These are phyloP conservation scores for Sebastolobus altivelis DNA, from an alignment of 2,797 vertebrate genomes.

Conservation along the genomic window DNA sequence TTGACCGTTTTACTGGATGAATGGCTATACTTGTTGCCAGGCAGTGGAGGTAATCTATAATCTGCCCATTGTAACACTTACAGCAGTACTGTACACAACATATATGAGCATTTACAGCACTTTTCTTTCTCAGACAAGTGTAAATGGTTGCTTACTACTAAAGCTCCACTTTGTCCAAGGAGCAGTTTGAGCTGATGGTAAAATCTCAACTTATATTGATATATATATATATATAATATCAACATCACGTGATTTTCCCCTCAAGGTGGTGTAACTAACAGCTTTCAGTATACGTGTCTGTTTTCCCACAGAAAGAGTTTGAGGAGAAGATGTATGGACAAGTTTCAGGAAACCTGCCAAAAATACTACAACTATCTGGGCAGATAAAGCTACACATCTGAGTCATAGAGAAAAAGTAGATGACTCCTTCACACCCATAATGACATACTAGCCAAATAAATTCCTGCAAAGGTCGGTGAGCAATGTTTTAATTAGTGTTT, in stretches of 20 bases:
- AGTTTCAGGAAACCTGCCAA: conserved; percentile 20
- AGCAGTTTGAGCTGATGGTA: not conserved
- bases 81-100: not conserved
- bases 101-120: not conserved
- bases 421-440: conserved; percentile 23
- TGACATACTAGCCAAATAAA: not conserved
- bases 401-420: conserved; percentile 29
- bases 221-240: not conserved
- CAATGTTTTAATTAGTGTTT: conserved; percentile 19
- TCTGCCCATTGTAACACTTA: not conserved
- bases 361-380: not conserved
- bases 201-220: not conserved
- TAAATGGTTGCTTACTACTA: no score
- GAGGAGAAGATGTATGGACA: conserved; percentile 5
- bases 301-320: conserved; percentile 8
- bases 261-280: not conserved
- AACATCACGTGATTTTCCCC: not conserved
- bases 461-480: not conserved
- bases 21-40: not conserved
- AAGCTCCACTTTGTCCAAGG: not conserved
- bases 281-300: not conserved
- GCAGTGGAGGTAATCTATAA: not conserved
- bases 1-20: not conserved
- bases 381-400: conserved; percentile 2
- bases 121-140: not conserved